A percentile compares a stretch with the other conserved stretches of the same genome.
Evolutionary conservation across 2,113 vertebrate genomes (phyloP).

Genomic region (Acanthisitta chloris): DNA sequence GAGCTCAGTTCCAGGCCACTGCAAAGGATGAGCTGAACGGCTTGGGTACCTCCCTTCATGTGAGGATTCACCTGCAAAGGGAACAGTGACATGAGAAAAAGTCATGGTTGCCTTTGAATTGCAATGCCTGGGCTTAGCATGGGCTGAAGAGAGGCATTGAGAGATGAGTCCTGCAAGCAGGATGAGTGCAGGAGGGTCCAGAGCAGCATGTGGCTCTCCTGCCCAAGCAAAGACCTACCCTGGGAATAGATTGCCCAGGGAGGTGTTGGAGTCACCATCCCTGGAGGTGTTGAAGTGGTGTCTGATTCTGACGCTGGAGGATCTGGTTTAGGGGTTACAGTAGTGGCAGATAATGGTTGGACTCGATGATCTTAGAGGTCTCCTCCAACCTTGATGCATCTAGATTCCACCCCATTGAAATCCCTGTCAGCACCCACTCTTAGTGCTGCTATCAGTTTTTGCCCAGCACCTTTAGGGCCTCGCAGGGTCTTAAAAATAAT

Average conservation of each 20-base stretch:
- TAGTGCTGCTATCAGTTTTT: background rate
- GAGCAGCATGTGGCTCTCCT: background rate
- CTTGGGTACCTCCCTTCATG: background rate
- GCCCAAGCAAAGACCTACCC: background rate
- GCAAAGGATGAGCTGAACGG: background rate
- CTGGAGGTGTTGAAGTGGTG: no score
- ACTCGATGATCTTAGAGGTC: no score
- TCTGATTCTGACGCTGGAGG: no score
- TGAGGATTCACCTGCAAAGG: background rate
- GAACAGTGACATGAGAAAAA: accelerated
- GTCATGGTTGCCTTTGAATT: background rate
- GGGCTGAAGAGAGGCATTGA: background rate
- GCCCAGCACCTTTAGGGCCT: background rate
- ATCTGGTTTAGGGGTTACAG: no score
- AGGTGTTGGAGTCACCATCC: no score
- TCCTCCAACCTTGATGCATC: no score
- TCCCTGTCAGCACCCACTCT: background rate
- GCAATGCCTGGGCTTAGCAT: background rate
- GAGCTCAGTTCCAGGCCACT: background rate
- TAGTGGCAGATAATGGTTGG: no score
- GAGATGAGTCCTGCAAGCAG: accelerated
- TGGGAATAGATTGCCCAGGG: no score
- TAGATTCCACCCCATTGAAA: background rate
- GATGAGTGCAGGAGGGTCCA: background rate
- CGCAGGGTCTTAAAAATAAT: background rate